Evolutionary conservation across 37 sponge, comb jelly and placozoan species (phyloP).

Genomic region (Mnemiopsis leidyi): DNA sequence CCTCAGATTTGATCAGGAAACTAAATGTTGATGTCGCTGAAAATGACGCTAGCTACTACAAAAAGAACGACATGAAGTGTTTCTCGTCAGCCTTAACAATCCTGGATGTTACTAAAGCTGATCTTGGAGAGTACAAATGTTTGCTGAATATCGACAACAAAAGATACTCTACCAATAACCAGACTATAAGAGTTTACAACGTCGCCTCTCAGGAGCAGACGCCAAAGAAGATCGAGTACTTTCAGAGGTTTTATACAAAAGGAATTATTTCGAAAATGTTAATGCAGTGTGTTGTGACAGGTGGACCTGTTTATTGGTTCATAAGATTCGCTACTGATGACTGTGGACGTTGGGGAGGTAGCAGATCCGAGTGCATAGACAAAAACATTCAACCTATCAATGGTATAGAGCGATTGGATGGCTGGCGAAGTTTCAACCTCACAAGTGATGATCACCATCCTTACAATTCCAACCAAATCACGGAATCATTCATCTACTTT

Average conservation of each 20-base stretch:
- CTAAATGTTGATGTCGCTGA: not conserved
- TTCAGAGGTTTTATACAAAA: not conserved
- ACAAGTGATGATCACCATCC: not conserved
- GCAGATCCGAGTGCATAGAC: not conserved
- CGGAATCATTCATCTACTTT: not conserved
- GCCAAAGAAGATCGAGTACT: not conserved
- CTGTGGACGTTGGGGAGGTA: not conserved
- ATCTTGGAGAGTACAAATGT: conserved; percentile 14
- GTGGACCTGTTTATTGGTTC: not conserved
- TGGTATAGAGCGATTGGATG: not conserved
- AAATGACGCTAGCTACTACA: no score
- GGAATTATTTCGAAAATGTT: not conserved
- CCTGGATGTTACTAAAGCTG: not conserved
- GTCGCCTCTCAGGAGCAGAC: not conserved
- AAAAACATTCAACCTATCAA: not conserved
- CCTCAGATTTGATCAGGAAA: not conserved
- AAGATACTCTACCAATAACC: not conserved
- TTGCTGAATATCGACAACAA: not conserved
- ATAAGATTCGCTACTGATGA: not conserved
- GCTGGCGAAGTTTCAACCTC: not conserved
- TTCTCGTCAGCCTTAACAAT: not conserved
- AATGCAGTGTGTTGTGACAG: conserved; percentile 38
- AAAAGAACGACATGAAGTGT: no score
- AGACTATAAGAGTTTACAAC: not conserved
- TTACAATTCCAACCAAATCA: not conserved